Percentiles rank a stretch among this genome's conserved stretches.
These are phyloP conservation scores for Cephus spinipes DNA, from an alignment of 2,888 invertebrate species.

Conservation along the genomic window DNA sequence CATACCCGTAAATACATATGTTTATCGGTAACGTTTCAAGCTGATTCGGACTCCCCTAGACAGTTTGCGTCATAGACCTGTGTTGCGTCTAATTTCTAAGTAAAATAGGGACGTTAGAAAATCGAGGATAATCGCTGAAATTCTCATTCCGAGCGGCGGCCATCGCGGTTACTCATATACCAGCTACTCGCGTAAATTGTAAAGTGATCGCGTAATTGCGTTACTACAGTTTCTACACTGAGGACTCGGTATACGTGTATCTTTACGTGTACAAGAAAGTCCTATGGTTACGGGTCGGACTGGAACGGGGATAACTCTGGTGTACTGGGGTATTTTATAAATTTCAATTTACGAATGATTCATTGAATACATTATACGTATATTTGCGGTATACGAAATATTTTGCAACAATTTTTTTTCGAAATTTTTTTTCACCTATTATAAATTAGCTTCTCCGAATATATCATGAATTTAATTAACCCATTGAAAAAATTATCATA, in stretches of 20 bases:
- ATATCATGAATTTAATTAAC: not conserved
- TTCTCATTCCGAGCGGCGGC: not conserved
- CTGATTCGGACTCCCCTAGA: not conserved
- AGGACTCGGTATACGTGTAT: not conserved
- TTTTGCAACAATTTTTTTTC: not conserved
- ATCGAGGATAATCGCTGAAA: not conserved
- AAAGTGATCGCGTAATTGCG: not conserved
- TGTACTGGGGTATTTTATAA: not conserved
- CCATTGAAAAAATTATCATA: not conserved
- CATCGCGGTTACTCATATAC: not conserved
- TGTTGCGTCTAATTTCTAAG: not conserved
- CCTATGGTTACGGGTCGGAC: not conserved
- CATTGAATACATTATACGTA: not conserved
- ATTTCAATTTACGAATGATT: not conserved
- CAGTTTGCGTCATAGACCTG: not conserved
- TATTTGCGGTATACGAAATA: not conserved
- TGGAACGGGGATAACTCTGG: not conserved
- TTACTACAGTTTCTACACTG: not conserved
- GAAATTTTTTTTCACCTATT: not conserved
- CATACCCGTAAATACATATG: constrained; percentile 48
- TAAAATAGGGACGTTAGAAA: not conserved
- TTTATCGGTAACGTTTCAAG: not conserved
- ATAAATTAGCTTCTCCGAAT: not conserved
- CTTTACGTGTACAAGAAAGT: not conserved
- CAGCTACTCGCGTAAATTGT: not conserved